Evolutionary conservation across 1,140 invertebrate species (phyloP).

Genomic region (Hyles vespertilio): DNA sequence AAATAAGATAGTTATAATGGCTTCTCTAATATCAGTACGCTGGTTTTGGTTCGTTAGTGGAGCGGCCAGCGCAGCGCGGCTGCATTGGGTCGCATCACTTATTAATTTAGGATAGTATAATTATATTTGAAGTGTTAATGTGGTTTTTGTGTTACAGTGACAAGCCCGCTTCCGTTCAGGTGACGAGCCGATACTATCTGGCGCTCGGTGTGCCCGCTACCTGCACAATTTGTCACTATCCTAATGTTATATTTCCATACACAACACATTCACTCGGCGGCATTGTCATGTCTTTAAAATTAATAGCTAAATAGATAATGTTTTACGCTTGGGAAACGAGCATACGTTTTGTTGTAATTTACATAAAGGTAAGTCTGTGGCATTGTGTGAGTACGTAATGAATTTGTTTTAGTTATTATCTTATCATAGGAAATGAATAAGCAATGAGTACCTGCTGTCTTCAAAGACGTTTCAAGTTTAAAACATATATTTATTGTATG

Average conservation of each 20-base stretch:
- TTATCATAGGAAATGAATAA: conserved; percentile 35
- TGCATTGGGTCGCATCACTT: no score
- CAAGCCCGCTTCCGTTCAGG: conserved; percentile 59
- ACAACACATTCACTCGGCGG: conserved; percentile 29
- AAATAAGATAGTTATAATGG: background rate
- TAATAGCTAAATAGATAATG: conserved; percentile 46
- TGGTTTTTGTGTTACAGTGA: conserved; percentile 57
- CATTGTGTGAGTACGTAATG: conserved; percentile 21
- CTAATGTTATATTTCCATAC: conserved; percentile 38
- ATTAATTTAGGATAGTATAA: conserved; percentile 19
- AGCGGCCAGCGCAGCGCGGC: no score
- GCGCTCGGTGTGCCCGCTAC: conserved; percentile 10
- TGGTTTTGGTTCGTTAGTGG: no score
- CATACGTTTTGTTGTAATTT: conserved; percentile 45
- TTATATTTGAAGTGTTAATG: conserved; percentile 61
- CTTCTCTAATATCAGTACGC: no score
- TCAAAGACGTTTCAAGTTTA: conserved; percentile 3
- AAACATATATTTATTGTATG: conserved; percentile 1
- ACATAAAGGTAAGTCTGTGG: conserved; percentile 38
- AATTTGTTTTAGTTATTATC: conserved; percentile 38
- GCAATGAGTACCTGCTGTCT: conserved; percentile 5
- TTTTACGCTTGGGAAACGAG: conserved; percentile 32
- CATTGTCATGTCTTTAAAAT: conserved; percentile 39
- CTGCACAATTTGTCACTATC: conserved; percentile 49
- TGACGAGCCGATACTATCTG: conserved; percentile 58